Conservation (phyloP, 2,888 invertebrate genomes). For the Gibbula magus region DNA sequence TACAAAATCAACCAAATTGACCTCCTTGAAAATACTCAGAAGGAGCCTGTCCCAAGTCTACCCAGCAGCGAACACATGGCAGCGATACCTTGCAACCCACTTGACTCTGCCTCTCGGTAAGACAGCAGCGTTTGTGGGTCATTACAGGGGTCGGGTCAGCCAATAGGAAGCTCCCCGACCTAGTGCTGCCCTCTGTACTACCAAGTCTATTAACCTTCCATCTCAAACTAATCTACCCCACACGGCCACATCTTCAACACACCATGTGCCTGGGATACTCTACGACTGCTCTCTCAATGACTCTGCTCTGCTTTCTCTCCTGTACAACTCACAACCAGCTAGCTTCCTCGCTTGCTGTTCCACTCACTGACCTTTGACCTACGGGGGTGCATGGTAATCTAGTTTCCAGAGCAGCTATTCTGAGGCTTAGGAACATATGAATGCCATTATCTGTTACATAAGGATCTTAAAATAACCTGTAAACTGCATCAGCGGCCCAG, state of each 20-base stretch:
- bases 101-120: neutral
- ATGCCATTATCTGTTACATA: too few relatives aligned
- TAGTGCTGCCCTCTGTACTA: neutral
- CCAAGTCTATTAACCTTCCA: slow-evolving; percentile 2
- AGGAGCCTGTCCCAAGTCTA: neutral
- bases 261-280: neutral
- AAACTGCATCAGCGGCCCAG: too few relatives aligned
- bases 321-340: neutral
- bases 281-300: neutral
- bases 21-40: too few relatives aligned
- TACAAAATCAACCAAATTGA: too few relatives aligned
- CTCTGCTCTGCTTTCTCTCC: neutral
- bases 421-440: too few relatives aligned
- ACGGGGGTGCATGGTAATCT: too few relatives aligned
- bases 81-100: neutral
- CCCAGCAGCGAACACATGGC: neutral
- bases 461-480: too few relatives aligned
- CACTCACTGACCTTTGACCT: neutral
- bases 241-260: neutral
- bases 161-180: neutral
- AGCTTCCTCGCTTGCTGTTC: neutral
- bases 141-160: neutral
- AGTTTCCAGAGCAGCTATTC: too few relatives aligned
- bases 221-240: neutral
- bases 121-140: neutral